Base-by-base conservation (phyloP, 2,113 vertebrate species). In the Thamnophis sirtalis region DNA sequence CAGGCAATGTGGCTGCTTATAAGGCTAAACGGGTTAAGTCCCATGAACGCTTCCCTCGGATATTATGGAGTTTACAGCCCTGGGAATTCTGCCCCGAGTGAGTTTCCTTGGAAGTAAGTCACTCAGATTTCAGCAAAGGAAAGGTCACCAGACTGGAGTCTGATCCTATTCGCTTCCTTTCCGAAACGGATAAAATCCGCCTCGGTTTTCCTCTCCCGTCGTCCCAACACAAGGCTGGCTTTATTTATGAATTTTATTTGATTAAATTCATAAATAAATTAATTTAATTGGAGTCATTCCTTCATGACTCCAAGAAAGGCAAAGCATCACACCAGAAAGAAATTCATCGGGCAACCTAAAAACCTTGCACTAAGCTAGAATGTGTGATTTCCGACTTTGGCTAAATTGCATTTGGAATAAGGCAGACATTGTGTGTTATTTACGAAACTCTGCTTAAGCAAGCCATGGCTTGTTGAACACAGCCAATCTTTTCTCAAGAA, bases 21-120 rank as follows among this genome's bases (percentile, higher is more conserved):
- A 15, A 15, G 28, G 10, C 63, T 73, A 28, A 33, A 15, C 4
- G 2, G 63, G 11, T 33, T 68, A n/a, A n/a, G 11, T 73, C 28
- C 4, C 4, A 2, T 5, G 28, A 5, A 68, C 0, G 11, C 4
- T 5, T 2, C 10, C 63, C 11, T 5, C 15, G 63, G 13, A 6
- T 6, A 73, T n/a, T n/a, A 13, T 68, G 60, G 28, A n/a, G 1
- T 68, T 68, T n/a, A 1, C 28, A 68, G 28, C 60, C 26, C 9
- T 26, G 24, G 58, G 58, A 10, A 63, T 63, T 63, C 1, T 63
- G 9, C 9, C 3, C 26, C 5, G 60, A n/a, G 28, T 28, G 4
- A 10, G 60, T 28, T 63, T n/a, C 60, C 60, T 63, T 3, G 4
- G 60, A 63, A 63, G 60, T 63, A n/a, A 63, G 60, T 68, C 60